Percentiles rank a stretch among this genome's conserved stretches.
Conservation (phyloP, 2,888 invertebrate genomes). For the Lumbricus terrestris region DNA sequence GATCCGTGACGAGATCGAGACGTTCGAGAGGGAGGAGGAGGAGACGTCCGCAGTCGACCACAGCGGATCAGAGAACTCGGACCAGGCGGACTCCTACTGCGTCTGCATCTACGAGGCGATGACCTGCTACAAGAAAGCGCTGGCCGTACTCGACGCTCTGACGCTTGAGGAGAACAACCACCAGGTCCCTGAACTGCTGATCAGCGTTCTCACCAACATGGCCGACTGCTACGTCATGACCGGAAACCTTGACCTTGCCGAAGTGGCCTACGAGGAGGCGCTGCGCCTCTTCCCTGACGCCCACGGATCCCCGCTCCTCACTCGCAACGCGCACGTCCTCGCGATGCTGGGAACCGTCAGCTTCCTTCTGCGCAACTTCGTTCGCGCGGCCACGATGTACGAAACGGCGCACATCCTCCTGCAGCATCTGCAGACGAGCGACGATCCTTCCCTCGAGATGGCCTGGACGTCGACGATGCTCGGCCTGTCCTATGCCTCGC, state of each 20-base stretch:
- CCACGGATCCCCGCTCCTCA: constrained; percentile 43
- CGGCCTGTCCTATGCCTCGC: constrained; percentile 53
- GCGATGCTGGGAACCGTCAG: constrained; percentile 57
- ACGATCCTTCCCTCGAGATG: constrained; percentile 46
- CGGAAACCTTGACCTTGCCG: constrained; percentile 51
- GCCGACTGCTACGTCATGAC: constrained; percentile 56
- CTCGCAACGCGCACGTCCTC: constrained; percentile 55
- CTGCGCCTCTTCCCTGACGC: constrained; percentile 46
- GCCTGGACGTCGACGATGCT: constrained; percentile 53
- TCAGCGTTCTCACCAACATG: constrained; percentile 47
- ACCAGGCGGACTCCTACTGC: constrained; percentile 27
- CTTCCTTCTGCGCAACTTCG: constrained; percentile 55
- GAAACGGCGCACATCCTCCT: constrained; percentile 54
- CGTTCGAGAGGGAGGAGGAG: constrained; percentile 25
- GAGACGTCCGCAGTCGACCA: constrained; percentile 14
- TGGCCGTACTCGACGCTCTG: constrained; percentile 47
- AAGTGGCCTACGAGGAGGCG: constrained; percentile 54
- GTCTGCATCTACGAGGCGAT: constrained; percentile 50
- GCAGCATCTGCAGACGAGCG: constrained; percentile 41
- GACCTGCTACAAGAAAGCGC: constrained; percentile 51
- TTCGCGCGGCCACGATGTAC: constrained; percentile 54
- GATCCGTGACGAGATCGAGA: constrained; percentile 40
- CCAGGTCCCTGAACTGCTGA: constrained; percentile 31
- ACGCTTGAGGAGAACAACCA: background rate
- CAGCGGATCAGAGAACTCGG: background rate